These are phyloP conservation scores for Schizopygopsis malacanthus DNA, from an alignment of 2,797 vertebrate genomes.

Conservation along the genomic window DNA sequence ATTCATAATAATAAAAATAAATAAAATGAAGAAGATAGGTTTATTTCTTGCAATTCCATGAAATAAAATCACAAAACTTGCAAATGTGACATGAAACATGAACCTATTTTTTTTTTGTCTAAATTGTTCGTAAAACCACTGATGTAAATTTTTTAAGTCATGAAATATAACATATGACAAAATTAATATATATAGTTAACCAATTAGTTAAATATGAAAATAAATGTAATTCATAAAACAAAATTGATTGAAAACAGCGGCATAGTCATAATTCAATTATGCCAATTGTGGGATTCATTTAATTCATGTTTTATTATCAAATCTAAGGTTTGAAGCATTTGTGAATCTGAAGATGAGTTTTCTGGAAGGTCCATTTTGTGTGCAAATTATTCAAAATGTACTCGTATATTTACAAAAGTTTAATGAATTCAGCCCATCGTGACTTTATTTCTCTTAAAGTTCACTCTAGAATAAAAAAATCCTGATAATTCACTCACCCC, in stretches of 20 bases:
- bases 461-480: no score
- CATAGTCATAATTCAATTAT: background rate
- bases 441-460: background rate
- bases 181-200: background rate
- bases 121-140: background rate
- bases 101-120: background rate
- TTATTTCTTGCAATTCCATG: background rate
- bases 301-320: background rate
- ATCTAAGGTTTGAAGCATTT: background rate
- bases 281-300: no score
- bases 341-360: background rate
- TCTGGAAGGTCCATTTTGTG: background rate
- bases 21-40: background rate
- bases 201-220: background rate
- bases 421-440: background rate
- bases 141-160: background rate
- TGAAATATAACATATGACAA: background rate
- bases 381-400: background rate
- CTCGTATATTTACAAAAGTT: background rate
- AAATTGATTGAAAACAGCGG: background rate
- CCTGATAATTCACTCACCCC: no score
- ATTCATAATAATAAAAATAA: background rate
- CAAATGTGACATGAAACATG: background rate
- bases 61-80: background rate
- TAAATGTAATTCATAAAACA: background rate